Percentiles rank a stretch among this genome's conserved stretches.
Evolutionary conservation across 2,888 invertebrate genomes (phyloP).

Genomic region (Chironomus tentans): DNA sequence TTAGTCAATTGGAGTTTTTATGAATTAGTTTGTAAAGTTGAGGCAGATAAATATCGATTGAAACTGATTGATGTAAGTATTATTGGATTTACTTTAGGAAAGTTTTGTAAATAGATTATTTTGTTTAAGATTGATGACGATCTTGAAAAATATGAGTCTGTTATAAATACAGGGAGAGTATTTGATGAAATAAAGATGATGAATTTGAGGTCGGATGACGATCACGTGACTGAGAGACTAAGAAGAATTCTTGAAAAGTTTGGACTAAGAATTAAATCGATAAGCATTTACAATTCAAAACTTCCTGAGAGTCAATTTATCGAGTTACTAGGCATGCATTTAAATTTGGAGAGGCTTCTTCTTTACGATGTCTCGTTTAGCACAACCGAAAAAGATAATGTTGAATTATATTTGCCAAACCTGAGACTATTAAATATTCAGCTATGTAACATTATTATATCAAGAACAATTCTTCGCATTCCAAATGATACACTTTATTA

Average conservation of each 20-base stretch:
- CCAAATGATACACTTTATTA: not conserved
- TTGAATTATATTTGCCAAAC: not conserved
- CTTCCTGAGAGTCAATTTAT: not conserved
- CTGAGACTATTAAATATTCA: not conserved
- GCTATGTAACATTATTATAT: conserved; percentile 2
- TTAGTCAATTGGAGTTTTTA: conserved; percentile 1
- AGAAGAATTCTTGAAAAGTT: not conserved
- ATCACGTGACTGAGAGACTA: conserved; percentile 11
- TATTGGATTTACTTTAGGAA: not conserved
- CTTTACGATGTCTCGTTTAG: conserved; percentile 6
- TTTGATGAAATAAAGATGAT: not conserved
- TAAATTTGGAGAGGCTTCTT: not conserved
- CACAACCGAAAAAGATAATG: not conserved
- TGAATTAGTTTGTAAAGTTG: conserved; percentile 13
- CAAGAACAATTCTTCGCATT: not conserved
- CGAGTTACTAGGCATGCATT: not conserved
- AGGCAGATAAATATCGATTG: not conserved
- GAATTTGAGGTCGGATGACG: not conserved
- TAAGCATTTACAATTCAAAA: not conserved
- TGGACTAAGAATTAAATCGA: not conserved
- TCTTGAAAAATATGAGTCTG: conserved; percentile 8
- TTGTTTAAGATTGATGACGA: conserved; percentile 13
- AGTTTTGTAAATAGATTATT: not conserved
- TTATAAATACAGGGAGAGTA: not conserved
- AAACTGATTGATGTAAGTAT: conserved; percentile 22